phyloP scores from a whole-genome alignment of 2,888 invertebrate species.

The Pristionchus arcanus region DNA sequence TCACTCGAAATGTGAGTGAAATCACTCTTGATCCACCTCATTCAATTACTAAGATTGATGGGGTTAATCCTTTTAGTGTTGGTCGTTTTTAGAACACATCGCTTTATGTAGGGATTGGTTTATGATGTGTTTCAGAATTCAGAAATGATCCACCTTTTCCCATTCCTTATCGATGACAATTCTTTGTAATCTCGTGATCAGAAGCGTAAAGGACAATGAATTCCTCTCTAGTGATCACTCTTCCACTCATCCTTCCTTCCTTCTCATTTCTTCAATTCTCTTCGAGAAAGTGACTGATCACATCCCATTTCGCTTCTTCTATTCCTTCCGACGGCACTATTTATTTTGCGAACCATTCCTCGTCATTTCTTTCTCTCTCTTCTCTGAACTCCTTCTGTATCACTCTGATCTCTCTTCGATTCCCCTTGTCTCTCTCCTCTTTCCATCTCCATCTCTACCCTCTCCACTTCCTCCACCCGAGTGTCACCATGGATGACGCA shows the following conservation, averaged over 20 bases:
- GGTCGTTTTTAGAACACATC: too few species aligned
- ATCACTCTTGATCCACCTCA: not conserved
- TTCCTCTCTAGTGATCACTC: not conserved
- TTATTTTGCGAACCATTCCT: constrained; percentile 30
- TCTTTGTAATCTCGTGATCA: not conserved
- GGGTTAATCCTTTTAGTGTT: not conserved
- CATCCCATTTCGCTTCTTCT: constrained; percentile 16
- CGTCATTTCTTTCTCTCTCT: constrained; percentile 3
- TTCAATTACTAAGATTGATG: not conserved
- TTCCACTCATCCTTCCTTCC: too few species aligned
- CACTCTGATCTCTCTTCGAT: not conserved
- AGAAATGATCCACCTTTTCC: not conserved
- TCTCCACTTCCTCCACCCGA: constrained; percentile 21
- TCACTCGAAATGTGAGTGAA: not conserved
- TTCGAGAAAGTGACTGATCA: not conserved
- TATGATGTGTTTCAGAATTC: too few species aligned
- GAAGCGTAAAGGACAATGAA: not conserved
- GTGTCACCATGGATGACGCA: constrained; percentile 49
- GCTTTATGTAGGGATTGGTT: too few species aligned
- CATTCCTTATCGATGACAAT: not conserved
- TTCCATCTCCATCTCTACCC: not conserved
- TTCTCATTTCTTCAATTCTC: not conserved
- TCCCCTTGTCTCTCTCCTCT: not conserved
- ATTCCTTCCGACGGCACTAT: not conserved
- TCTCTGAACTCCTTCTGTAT: constrained; percentile 25